Percentiles rank a stretch among this genome's conserved stretches.
Evolutionary conservation across 2,113 vertebrate species (phyloP).

Genomic region (Gracilinanus agilis): DNA sequence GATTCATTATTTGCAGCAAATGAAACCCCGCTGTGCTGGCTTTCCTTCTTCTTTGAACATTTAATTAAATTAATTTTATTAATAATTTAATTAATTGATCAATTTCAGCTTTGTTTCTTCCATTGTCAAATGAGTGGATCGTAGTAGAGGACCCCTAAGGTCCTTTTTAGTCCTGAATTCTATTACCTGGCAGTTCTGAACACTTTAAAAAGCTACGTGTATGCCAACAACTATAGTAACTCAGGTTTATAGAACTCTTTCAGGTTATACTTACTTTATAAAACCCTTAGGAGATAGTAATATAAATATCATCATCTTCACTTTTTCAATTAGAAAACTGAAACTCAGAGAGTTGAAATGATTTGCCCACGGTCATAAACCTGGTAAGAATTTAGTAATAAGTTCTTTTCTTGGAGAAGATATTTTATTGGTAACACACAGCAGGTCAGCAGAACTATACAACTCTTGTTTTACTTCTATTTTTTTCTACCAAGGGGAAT

Average conservation of each 20-base stretch:
- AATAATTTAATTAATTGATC: too few species aligned
- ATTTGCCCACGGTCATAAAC: not conserved
- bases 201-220: not conserved
- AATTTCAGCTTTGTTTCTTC: not conserved
- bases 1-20: not conserved
- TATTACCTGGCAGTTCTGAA: not conserved
- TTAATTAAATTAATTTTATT: too few species aligned
- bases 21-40: not conserved
- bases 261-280: not conserved
- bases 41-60: not conserved
- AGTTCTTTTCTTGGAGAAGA: not conserved
- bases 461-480: not conserved
- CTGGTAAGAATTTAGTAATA: not conserved
- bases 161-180: not conserved
- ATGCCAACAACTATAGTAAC: not conserved
- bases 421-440: not conserved
- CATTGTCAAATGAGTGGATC: not conserved
- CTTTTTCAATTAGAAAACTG: not conserved
- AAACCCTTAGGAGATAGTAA: not conserved
- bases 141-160: not conserved
- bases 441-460: not conserved
- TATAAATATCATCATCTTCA: not conserved
- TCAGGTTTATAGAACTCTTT: not conserved
- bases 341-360: not conserved
- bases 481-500: conserved; percentile 5